A percentile compares a stretch with the other conserved stretches of the same genome.
Evolutionary conservation across 2,888 invertebrate genomes (phyloP).

Genomic region (Diarsia brunnea): DNA sequence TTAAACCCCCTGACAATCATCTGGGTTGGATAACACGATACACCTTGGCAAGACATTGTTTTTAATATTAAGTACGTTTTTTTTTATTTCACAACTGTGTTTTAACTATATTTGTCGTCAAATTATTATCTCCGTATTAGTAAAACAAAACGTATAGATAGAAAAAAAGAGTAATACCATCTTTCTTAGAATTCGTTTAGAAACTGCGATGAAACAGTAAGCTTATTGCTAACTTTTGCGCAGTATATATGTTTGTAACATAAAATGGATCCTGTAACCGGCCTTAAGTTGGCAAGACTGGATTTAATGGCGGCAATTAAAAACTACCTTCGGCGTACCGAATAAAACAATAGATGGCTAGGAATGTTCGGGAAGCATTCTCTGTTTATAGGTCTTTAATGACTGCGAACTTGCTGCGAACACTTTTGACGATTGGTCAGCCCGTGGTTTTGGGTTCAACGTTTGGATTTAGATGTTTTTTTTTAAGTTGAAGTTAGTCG

Average conservation of each 20-base stretch:
- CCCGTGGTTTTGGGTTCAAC: not conserved
- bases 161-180: not conserved
- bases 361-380: constrained; percentile 23
- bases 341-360: constrained; percentile 39
- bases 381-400: constrained; percentile 5
- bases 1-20: no score
- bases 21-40: no score
- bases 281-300: constrained; percentile 12
- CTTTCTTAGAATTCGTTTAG: constrained; percentile 11
- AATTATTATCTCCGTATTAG: not conserved
- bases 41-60: no score
- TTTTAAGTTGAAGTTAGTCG: not conserved
- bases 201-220: constrained; percentile 1
- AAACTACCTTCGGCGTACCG: constrained; percentile 31
- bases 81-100: not conserved
- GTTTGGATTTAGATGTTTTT: not conserved
- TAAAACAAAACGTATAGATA: not conserved
- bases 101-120: not conserved
- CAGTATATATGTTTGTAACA: not conserved
- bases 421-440: not conserved
- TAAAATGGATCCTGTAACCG: constrained; percentile 30
- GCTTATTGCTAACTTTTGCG: constrained; percentile 16
- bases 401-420: constrained; percentile 7
- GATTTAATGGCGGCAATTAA: constrained; percentile 48
- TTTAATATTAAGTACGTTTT: no score